Base-by-base conservation (phyloP, 2,113 vertebrate genomes). In the Bagarius yarrelli region DNA sequence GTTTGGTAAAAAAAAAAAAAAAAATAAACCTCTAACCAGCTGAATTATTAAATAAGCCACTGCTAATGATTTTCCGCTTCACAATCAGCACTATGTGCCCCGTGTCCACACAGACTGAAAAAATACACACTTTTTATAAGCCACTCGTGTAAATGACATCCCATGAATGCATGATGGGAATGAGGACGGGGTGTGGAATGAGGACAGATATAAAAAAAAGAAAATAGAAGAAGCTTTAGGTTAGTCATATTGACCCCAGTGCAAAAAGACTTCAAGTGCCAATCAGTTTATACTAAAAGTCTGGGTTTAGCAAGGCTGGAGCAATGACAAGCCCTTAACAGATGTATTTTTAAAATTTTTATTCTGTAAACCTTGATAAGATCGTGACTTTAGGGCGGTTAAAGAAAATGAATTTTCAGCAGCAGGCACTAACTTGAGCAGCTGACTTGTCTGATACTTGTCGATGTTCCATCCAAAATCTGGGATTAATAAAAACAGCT, bases 11-110 rank as follows among this genome's bases (percentile, higher is more conserved):
- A 63, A 23, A 83, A 81, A 64, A 50, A 66, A 64, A 8, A n/a
- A 13, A 52, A 56, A n/a, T n/a, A n/a, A 3, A 3, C 36, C 36
- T 3, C 4, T 12, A 60, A 21, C 36, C 36, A 53, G 69, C n/a
- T 9, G 57, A 75, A 25, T 36, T n/a, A 59, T 2, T 13, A 23
- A 32, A 21, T 23, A 76, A n/a, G 56, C 73, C 8, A 80, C 90
- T 90, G 89, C 91, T 90, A 89, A 91, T 91, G 75, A 84, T 91
- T 90, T 91, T 81, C 85, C 75, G 56, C 32, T 86, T 27, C 84
- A 84, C 76, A 11, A 32, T 30, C 9, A 64, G n/a, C 15, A 59
- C 83, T 57, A 85, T 66, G 84, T 40, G 84, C 13, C 50, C 60
- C 67, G 87, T 63, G 66, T 85, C 82, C 81, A 76, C 23, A 73